These are phyloP conservation scores for Athrips mouffetella DNA, from an alignment of 2,888 invertebrate genomes.

Conservation along the genomic window DNA sequence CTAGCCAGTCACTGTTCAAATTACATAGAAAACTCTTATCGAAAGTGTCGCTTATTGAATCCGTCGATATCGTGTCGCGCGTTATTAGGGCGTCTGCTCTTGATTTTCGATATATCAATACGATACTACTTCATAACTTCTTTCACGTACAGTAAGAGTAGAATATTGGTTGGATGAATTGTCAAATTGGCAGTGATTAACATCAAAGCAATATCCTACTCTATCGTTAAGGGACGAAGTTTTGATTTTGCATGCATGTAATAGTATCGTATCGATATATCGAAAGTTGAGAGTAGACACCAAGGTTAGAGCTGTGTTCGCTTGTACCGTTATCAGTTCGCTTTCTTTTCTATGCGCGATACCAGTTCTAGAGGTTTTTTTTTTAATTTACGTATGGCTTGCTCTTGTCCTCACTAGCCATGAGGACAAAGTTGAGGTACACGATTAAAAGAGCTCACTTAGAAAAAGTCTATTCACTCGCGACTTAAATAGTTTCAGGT, in stretches of 20 bases:
- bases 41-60: conserved; percentile 15
- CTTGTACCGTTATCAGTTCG: conserved; percentile 62
- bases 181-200: too few species aligned
- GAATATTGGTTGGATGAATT: too few species aligned
- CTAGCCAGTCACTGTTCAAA: background rate
- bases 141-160: too few species aligned
- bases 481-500: too few species aligned
- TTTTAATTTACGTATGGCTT: background rate
- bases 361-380: conserved; percentile 1
- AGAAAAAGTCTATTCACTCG: too few species aligned
- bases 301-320: conserved; percentile 27
- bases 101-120: background rate
- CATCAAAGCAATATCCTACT: too few species aligned
- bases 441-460: too few species aligned
- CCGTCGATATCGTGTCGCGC: conserved; percentile 14
- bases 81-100: background rate
- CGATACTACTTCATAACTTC: background rate
- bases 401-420: too few species aligned
- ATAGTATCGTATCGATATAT: too few species aligned
- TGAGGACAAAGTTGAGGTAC: too few species aligned
- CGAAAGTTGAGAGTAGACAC: background rate
- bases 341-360: conserved; percentile 58
- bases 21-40: conserved; percentile 9
- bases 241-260: too few species aligned
- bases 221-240: too few species aligned